Conservation (phyloP, 2,113 vertebrate species). For the Platichthys flesus region DNA sequence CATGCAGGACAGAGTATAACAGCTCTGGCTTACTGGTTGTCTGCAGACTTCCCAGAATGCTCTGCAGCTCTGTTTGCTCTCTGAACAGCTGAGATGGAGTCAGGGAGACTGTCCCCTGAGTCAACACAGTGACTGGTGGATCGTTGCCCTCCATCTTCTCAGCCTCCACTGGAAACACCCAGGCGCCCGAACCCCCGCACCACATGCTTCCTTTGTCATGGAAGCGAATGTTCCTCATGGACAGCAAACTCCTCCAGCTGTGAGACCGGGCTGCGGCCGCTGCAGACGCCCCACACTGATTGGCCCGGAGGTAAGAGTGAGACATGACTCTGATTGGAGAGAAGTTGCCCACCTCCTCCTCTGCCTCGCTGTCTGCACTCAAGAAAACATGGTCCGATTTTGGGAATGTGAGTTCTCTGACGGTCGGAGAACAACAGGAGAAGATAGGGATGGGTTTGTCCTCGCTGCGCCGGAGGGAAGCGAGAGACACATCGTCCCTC, state of each 20-base stretch:
- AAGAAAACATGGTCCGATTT: conserved; percentile 84
- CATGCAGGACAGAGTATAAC: neutral
- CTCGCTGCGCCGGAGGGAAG: conserved; percentile 16
- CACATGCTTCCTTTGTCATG: conserved; percentile 66
- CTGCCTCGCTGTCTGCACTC: conserved; percentile 37
- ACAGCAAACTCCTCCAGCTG: conserved; percentile 63
- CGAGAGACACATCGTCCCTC: conserved; percentile 46
- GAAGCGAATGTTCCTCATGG: conserved; percentile 62
- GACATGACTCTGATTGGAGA: conserved; percentile 54
- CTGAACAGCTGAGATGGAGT: conserved; percentile 28
- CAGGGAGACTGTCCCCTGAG: conserved; percentile 1
- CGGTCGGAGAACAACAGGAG: conserved; percentile 65
- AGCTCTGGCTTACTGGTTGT: conserved; percentile 70
- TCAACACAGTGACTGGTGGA: conserved; percentile 5
- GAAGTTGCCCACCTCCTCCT: conserved; percentile 30
- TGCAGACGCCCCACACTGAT: neutral
- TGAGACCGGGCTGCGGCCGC: conserved; percentile 35
- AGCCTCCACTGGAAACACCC: conserved; percentile 43
- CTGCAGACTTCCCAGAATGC: conserved; percentile 40
- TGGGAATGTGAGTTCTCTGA: conserved; percentile 81
- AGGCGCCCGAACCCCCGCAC: conserved; percentile 50
- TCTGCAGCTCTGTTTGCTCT: conserved; percentile 51
- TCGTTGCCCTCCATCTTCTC: conserved; percentile 25
- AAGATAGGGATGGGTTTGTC: conserved; percentile 77
- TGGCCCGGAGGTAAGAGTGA: conserved; percentile 18